These are phyloP conservation scores for Pygoscelis adeliae DNA, from an alignment of 2,113 vertebrate species.

Conservation along the genomic window DNA sequence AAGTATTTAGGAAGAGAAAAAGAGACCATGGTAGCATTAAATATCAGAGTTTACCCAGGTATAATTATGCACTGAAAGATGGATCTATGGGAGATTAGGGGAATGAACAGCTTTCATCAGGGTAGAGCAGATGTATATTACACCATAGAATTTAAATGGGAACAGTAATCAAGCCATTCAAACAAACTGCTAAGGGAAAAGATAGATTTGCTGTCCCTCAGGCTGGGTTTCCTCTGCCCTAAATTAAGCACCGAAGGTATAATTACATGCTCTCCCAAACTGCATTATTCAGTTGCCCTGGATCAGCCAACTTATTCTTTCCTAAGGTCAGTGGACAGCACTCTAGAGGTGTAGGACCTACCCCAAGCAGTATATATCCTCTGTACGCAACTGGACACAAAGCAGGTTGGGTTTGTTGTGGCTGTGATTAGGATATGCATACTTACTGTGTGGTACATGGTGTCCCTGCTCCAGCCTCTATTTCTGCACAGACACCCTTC, in stretches of 20 bases:
- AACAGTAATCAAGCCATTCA: not conserved
- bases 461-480: not conserved
- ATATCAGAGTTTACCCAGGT: not conserved
- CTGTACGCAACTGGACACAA: fast-evolving
- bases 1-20: not conserved
- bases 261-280: not conserved
- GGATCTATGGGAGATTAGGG: not conserved
- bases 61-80: not conserved
- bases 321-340: fast-evolving
- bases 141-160: not conserved
- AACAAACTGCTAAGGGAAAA: not conserved
- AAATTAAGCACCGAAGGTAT: not conserved
- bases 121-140: not conserved
- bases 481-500: not conserved
- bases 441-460: fast-evolving
- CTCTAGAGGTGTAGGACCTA: fast-evolving
- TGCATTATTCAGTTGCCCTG: not conserved
- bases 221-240: not conserved
- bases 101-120: not conserved
- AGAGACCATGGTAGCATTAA: not conserved
- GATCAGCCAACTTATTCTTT: not conserved
- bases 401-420: not conserved
- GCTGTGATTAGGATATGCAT: not conserved
- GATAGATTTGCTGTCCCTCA: not conserved
- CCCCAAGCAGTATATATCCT: not conserved